These are phyloP conservation scores for Drosophila leonis DNA, from an alignment of 2,888 invertebrate genomes.

Conservation along the genomic window DNA sequence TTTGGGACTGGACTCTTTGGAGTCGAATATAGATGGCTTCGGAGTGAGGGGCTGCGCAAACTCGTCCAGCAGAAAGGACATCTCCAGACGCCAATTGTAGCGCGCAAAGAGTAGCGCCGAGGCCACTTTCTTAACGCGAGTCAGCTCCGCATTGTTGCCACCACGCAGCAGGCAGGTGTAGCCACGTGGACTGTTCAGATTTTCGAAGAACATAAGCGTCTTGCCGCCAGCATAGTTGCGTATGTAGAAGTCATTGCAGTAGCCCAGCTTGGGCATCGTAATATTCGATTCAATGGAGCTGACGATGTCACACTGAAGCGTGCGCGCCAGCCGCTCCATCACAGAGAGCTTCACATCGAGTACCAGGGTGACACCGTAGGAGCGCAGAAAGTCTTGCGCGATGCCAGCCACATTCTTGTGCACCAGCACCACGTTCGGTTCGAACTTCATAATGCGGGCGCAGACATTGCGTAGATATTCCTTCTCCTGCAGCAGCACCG, in stretches of 20 bases:
- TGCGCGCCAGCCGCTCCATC: slow-evolving; percentile 92
- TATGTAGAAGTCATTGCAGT: slow-evolving; percentile 93
- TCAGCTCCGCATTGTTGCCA: slow-evolving; percentile 90
- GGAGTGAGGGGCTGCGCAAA: slow-evolving; percentile 91
- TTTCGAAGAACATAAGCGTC: slow-evolving; percentile 97
- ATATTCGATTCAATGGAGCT: slow-evolving; percentile 95
- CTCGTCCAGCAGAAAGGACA: slow-evolving; percentile 95
- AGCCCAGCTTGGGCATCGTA: slow-evolving; percentile 92
- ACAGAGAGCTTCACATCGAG: slow-evolving; percentile 93
- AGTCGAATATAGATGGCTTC: slow-evolving; percentile 86
- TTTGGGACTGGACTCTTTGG: slow-evolving; percentile 84
- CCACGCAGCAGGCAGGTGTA: slow-evolving; percentile 96
- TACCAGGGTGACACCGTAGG: slow-evolving; percentile 93
- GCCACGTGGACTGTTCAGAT: slow-evolving; percentile 93
- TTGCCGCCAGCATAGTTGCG: slow-evolving; percentile 89
- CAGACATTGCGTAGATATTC: slow-evolving; percentile 95
- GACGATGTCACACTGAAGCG: slow-evolving; percentile 93
- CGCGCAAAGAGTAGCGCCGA: slow-evolving; percentile 90
- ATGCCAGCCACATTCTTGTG: slow-evolving; percentile 94
- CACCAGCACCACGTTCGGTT: slow-evolving; percentile 95
- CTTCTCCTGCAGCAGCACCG: slow-evolving; percentile 96
- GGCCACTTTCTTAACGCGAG: slow-evolving; percentile 93
- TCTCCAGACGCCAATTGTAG: slow-evolving; percentile 97
- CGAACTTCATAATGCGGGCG: slow-evolving; percentile 92
- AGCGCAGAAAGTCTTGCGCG: slow-evolving; percentile 94